Base-by-base conservation (phyloP, 2,797 vertebrate genomes). In the Schizopygopsis pylzovi region DNA sequence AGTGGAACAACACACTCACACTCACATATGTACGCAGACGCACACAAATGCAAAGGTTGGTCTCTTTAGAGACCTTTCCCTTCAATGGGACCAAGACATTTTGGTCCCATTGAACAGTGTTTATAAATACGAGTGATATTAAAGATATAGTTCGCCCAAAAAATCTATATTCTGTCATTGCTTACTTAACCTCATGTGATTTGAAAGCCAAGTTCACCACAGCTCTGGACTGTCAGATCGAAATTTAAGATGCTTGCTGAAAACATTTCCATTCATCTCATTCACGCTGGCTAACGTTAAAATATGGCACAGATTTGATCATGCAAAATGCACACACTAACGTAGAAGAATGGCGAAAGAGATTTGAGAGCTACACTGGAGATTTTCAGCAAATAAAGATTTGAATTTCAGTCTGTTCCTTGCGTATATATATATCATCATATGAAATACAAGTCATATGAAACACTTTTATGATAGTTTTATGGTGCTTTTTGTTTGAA, bases 1-100 rank as follows among this genome's bases (percentile, higher is more conserved):
- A 91, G 85, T 75, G 86, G 70, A 61, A 54, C 87, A 68, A 88
- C 63, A 84, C 84, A 85, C 84, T 85, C 79, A 49, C 70, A 70
- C 56, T 4, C 59, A 61, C n/a, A 28, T 16, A 67, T 2, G 6
- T 37, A 76, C 56, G 16, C 41, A 77, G 61, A 70, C 63, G 3
- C 81, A 73, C n/a, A 83, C 49, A 52, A 33, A 84, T 28, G 11
- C 37, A 68, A 84, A 54, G 63, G 10, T 77, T 78, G 13, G 39
- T 84, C 68, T 80, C 79, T 67, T 83, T 11, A 75, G 65, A 87
- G 28, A 56, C 49, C 6, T 28, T 28, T 28, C 25, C 25, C 25
- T 28, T 28, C 25, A 28, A 28, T 28, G 25, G 25, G 25, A 28
- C 25, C 25, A 28, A 28, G 73, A 56, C 11, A 47, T 72, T 78